phyloP scores from a whole-genome alignment of 2,888 invertebrate genomes.

The Habroteleia sp. region DNA sequence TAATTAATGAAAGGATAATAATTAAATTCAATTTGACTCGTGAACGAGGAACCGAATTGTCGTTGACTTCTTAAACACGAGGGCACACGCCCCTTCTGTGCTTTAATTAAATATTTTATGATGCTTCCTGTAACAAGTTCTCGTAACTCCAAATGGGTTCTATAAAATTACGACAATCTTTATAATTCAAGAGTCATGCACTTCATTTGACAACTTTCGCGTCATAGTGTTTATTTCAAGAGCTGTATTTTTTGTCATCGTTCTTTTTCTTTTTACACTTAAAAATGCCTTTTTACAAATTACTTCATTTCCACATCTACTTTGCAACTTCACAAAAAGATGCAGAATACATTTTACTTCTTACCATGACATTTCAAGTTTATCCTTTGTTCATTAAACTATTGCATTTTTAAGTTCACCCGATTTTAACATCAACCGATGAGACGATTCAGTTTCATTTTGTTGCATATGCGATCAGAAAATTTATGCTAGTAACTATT shows the following conservation, averaged over 20 bases:
- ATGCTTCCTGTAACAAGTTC: conserved; percentile 23
- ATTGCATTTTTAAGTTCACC: too few species aligned
- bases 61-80: conserved; percentile 15
- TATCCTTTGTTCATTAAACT: too few species aligned
- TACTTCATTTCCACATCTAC: too few species aligned
- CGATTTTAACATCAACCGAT: too few species aligned
- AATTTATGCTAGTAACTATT: too few species aligned
- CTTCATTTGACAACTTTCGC: conserved; percentile 16
- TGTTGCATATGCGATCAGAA: too few species aligned
- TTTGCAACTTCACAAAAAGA: too few species aligned
- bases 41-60: conserved; percentile 16
- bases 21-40: conserved; percentile 21
- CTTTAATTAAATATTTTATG: conserved; percentile 43
- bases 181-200: conserved; percentile 16
- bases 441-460: too few species aligned
- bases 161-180: conserved; percentile 36
- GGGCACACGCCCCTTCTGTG: conserved; percentile 12
- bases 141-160: conserved; percentile 36
- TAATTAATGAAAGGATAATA: conserved; percentile 12
- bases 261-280: too few species aligned
- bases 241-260: conserved; percentile 6
- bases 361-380: too few species aligned
- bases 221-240: conserved; percentile 12
- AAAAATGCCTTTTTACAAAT: conserved; percentile 1
- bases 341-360: too few species aligned